Evolutionary conservation across 2,797 vertebrate genomes (phyloP).

Genomic region (Huso huso): DNA sequence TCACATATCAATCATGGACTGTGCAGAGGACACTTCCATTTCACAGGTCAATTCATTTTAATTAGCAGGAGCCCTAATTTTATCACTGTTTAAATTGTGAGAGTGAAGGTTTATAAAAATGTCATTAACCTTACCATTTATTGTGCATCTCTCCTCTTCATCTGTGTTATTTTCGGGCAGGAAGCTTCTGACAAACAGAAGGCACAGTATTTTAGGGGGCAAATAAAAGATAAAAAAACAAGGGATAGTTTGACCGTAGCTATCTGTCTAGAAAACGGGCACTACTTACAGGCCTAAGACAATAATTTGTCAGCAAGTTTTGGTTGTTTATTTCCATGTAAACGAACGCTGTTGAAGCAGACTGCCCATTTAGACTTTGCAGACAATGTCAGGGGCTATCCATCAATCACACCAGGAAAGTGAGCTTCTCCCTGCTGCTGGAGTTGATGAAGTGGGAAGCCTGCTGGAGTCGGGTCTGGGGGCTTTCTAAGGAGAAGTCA

Average conservation of each 20-base stretch:
- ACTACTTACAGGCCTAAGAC: not conserved
- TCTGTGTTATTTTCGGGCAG: slow-evolving; percentile 17
- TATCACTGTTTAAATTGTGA: slow-evolving; percentile 62
- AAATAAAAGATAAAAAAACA: no score
- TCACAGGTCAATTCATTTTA: slow-evolving; percentile 74
- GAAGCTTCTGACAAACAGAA: no score
- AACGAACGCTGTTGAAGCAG: not conserved
- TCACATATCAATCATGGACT: slow-evolving; percentile 55
- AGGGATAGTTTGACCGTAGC: no score
- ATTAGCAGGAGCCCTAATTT: slow-evolving; percentile 62
- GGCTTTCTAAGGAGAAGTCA: not conserved
- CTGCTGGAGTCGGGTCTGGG: no score
- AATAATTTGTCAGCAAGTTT: not conserved
- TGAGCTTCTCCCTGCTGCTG: not conserved
- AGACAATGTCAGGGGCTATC: not conserved
- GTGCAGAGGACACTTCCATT: slow-evolving; percentile 57
- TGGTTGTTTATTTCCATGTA: not conserved
- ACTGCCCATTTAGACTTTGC: not conserved
- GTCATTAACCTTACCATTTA: slow-evolving; percentile 67
- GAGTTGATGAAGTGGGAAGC: no score
- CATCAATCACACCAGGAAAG: not conserved
- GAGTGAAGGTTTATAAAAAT: slow-evolving; percentile 66
- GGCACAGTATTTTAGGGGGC: no score
- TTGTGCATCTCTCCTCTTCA: slow-evolving; percentile 53
- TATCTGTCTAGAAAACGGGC: not conserved